These are phyloP conservation scores for Daubentonia madagascariensis DNA, from an alignment of 2,113 vertebrate species.

Conservation along the genomic window DNA sequence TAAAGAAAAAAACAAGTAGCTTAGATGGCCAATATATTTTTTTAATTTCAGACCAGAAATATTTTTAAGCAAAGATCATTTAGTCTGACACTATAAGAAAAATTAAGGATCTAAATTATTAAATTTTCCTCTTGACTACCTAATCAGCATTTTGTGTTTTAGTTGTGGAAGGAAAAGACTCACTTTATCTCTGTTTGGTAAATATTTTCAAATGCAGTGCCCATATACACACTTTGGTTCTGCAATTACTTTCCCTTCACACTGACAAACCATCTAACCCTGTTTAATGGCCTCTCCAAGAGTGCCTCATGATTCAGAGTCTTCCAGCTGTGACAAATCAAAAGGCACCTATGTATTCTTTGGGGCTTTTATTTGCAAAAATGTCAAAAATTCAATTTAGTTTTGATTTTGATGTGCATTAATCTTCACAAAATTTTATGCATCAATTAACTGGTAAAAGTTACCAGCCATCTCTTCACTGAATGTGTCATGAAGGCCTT, in stretches of 20 bases:
- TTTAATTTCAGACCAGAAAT: not conserved
- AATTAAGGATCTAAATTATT: slow-evolving; percentile 42
- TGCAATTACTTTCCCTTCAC: slow-evolving; percentile 68
- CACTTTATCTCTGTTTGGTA: slow-evolving; percentile 28
- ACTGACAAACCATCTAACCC: slow-evolving; percentile 53
- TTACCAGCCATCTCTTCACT: slow-evolving; percentile 41
- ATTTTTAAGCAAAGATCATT: slow-evolving; percentile 18
- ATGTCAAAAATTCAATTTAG: slow-evolving; percentile 74
- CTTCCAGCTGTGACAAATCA: slow-evolving; percentile 70
- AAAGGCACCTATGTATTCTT: slow-evolving; percentile 63
- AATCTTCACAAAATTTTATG: slow-evolving; percentile 62
- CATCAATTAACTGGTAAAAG: slow-evolving; percentile 66
- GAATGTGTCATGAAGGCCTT: slow-evolving; percentile 50
- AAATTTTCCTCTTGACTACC: slow-evolving; percentile 6
- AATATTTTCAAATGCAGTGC: slow-evolving; percentile 65
- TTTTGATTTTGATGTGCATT: slow-evolving; percentile 70
- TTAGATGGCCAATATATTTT: not conserved
- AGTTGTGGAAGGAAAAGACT: not conserved
- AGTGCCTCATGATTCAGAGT: slow-evolving; percentile 59
- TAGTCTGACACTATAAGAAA: not conserved
- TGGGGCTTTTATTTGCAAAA: slow-evolving; percentile 60
- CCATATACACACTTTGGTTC: slow-evolving; percentile 42
- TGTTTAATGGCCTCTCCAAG: slow-evolving; percentile 58
- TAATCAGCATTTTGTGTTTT: slow-evolving; percentile 16
- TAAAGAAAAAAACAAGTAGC: not conserved